These are phyloP conservation scores for Fulica atra DNA, from an alignment of 2,113 vertebrate genomes.

Conservation along the genomic window DNA sequence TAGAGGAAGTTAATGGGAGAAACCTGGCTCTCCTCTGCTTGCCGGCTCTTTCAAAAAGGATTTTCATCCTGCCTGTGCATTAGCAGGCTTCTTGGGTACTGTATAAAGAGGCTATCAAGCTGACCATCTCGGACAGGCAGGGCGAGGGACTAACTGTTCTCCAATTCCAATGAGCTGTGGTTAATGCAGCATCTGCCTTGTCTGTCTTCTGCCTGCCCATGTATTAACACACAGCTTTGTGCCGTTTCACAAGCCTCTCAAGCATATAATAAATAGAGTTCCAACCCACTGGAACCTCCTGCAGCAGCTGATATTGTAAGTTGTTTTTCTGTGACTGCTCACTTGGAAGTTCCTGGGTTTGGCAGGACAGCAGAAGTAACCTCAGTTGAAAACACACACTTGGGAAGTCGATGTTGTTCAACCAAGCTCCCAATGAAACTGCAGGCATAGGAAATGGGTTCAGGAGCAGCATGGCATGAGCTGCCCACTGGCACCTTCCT, in stretches of 20 bases:
- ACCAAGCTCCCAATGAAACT: neutral
- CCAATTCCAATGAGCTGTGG: conserved; percentile 39
- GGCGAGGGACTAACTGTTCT: conserved; percentile 33
- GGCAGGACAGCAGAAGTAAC: neutral
- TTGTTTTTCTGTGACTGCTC: conserved; percentile 34
- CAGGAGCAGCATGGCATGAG: neutral
- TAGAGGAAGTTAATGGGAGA: neutral
- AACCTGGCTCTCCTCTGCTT: neutral
- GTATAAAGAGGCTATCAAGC: conserved; percentile 36
- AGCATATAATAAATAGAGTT: conserved; percentile 59
- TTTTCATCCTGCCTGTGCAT: neutral
- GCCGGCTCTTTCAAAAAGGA: neutral
- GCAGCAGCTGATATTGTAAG: conserved; percentile 47
- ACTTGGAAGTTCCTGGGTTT: conserved; percentile 28
- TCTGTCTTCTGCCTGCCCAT: conserved; percentile 56
- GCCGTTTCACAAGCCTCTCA: neutral
- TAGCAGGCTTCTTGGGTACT: neutral
- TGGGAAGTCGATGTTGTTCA: neutral
- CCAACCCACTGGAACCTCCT: conserved; percentile 58
- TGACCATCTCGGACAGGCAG: conserved; percentile 26
- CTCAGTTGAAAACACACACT: neutral
- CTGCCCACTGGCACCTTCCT: neutral
- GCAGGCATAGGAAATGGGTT: neutral
- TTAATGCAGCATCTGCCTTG: conserved; percentile 59
- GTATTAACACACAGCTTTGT: conserved; percentile 55